Evolutionary conservation across 2,113 vertebrate genomes (phyloP).

Genomic region (Hylia prasina): DNA sequence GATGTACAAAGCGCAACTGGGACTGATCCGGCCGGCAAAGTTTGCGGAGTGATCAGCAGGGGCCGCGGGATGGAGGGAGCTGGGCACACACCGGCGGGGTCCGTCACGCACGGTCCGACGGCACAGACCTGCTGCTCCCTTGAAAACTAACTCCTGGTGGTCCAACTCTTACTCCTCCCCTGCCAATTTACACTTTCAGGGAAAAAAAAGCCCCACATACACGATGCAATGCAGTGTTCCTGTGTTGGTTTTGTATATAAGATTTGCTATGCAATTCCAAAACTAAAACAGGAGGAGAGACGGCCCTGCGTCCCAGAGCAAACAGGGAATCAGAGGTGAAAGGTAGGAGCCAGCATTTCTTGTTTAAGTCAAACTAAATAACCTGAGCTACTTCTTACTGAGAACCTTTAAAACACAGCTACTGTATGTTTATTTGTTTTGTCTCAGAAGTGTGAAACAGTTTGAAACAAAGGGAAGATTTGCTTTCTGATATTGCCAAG

Average conservation of each 20-base stretch:
- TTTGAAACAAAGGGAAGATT: conserved; percentile 32
- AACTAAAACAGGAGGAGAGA: conserved; percentile 43
- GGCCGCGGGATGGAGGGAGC: conserved; percentile 16
- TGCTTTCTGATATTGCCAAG: neutral
- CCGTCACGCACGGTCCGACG: neutral
- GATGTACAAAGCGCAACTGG: conserved; percentile 52
- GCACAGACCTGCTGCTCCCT: neutral
- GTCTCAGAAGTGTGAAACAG: neutral
- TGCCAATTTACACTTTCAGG: conserved; percentile 7
- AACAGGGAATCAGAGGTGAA: conserved; percentile 43
- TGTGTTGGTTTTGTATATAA: conserved; percentile 34
- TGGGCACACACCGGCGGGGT: neutral
- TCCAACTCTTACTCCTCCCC: neutral
- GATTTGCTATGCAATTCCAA: conserved; percentile 65
- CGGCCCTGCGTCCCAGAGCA: conserved; percentile 25
- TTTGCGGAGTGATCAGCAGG: conserved; percentile 12
- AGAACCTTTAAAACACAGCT: neutral
- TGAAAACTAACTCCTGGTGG: conserved; percentile 10
- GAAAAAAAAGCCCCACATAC: neutral
- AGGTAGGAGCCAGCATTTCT: conserved; percentile 65
- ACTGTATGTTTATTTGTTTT: conserved; percentile 10
- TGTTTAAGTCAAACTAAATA: neutral
- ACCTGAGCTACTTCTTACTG: neutral
- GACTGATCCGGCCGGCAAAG: neutral
- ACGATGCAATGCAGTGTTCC: conserved; percentile 36